These are phyloP conservation scores for Leucophora obtusa DNA, from an alignment of 2,888 invertebrate genomes.

Conservation along the genomic window DNA sequence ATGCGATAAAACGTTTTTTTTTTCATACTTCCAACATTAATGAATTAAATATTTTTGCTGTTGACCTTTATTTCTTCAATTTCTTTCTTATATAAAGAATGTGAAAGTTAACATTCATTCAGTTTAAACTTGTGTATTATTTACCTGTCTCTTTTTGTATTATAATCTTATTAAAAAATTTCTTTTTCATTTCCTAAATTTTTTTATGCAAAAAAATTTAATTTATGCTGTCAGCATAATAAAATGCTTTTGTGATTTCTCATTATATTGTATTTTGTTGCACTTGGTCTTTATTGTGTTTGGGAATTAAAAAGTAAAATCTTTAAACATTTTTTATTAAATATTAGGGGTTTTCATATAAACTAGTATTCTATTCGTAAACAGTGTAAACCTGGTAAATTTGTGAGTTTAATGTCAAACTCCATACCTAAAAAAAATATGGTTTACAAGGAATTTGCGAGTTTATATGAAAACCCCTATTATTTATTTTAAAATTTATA, in stretches of 20 bases:
- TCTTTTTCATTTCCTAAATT: slow-evolving; percentile 32
- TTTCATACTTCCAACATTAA: background rate
- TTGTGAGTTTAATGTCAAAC: too few relatives aligned
- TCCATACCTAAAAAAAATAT: too few relatives aligned
- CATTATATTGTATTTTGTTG: background rate
- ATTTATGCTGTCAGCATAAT: slow-evolving; percentile 33
- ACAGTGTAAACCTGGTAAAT: too few relatives aligned
- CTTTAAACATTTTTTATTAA: background rate
- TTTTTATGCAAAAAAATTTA: background rate
- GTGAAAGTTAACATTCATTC: slow-evolving; percentile 56
- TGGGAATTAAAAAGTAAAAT: background rate
- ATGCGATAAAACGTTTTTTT: background rate
- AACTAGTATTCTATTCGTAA: too few relatives aligned
- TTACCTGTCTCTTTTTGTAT: slow-evolving; percentile 12
- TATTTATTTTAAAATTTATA: too few relatives aligned
- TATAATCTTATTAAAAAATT: slow-evolving; percentile 40
- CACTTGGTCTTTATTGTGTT: background rate
- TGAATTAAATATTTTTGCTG: slow-evolving; percentile 43
- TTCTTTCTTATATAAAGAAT: slow-evolving; percentile 46
- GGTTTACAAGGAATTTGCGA: too few relatives aligned
- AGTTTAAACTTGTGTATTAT: slow-evolving; percentile 26
- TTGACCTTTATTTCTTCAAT: slow-evolving; percentile 52
- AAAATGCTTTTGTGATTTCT: slow-evolving; percentile 13
- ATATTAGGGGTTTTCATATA: too few relatives aligned
- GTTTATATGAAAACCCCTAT: too few relatives aligned